These are phyloP conservation scores for Cylindroiulus punctatus DNA, from an alignment of 2,888 invertebrate genomes.

Conservation along the genomic window DNA sequence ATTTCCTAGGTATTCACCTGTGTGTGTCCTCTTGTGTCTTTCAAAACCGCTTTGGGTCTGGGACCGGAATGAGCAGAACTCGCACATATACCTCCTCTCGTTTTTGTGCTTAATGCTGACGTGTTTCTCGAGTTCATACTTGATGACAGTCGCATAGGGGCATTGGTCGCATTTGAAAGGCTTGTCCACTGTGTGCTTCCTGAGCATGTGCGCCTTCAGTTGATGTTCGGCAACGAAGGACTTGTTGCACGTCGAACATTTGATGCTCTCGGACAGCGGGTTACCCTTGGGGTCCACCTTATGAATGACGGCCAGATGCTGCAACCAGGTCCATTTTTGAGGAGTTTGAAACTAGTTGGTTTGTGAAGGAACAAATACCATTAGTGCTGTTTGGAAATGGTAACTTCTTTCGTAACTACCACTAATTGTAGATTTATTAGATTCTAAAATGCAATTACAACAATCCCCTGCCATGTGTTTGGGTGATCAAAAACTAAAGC, in stretches of 20 bases:
- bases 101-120: constrained; percentile 61
- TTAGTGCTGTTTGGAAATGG: not conserved
- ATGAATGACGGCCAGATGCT: constrained; percentile 62
- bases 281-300: constrained; percentile 60
- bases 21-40: constrained; percentile 35
- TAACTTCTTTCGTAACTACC: too few species aligned
- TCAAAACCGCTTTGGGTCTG: constrained; percentile 54
- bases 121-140: constrained; percentile 62
- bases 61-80: constrained; percentile 51
- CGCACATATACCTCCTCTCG: constrained; percentile 59
- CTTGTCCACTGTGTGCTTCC: constrained; percentile 60
- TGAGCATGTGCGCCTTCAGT: constrained; percentile 61
- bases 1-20: constrained; percentile 30
- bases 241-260: constrained; percentile 53
- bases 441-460: too few species aligned
- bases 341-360: constrained; percentile 58
- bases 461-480: too few species aligned
- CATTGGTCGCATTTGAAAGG: constrained; percentile 61
- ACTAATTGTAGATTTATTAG: not conserved
- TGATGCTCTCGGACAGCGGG: constrained; percentile 59
- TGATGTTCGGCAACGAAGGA: constrained; percentile 61
- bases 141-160: constrained; percentile 62
- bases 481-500: too few species aligned
- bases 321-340: constrained; percentile 61
- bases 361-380: not conserved